Base-by-base conservation (phyloP, 1,140 invertebrate species). In the Drosophila miranda region DNA sequence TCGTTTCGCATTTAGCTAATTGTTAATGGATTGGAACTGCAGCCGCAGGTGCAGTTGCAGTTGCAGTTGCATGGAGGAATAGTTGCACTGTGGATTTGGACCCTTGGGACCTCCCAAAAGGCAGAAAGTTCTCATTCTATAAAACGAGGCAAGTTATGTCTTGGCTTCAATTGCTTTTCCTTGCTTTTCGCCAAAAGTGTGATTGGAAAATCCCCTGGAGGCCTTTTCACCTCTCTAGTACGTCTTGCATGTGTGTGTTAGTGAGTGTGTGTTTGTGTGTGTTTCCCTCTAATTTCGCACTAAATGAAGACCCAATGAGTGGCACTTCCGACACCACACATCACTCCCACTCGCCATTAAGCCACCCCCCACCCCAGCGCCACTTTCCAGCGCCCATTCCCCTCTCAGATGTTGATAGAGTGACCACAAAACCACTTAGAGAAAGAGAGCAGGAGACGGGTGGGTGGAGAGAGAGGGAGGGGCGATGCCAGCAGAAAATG, bases 391-490 rank as follows among this genome's bases (percentile, higher is more conserved):
- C 2, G 19, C 19, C 19, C 19, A 19, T 19, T 19, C 7, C 38
- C 38, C 42, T 21, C 21, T 7, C 19, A 52, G 38, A 64, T 19
- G 23, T 42, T 68, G 67, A 62, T 68, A 48, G 50, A 19, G 43
- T 69, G 66, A 68, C 66, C 62, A 69, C 42, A 69, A 67, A 69
- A 68, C 63, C 66, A 69, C 66, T 68, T 69, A 68, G 69, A 42
- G 34, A 59, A 49, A 43, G 43, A 48, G 48, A 60, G 13, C 28
- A 14, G 23, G 66, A 43, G 13, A 14, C 46, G 28, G n/a, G 28
- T 26, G 38, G 30, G 28, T 26, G 38, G 30, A 41, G 28, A 41
- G 45, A 38, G 21, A 26, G 23, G 4, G 23, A 26, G 0, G 23
- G 23, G 23, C 23, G 23, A 26, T 13, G 34, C 64, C 62, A 54